Conservation (phyloP, 2,797 vertebrate species). For the Peromyscus attwateri region DNA sequence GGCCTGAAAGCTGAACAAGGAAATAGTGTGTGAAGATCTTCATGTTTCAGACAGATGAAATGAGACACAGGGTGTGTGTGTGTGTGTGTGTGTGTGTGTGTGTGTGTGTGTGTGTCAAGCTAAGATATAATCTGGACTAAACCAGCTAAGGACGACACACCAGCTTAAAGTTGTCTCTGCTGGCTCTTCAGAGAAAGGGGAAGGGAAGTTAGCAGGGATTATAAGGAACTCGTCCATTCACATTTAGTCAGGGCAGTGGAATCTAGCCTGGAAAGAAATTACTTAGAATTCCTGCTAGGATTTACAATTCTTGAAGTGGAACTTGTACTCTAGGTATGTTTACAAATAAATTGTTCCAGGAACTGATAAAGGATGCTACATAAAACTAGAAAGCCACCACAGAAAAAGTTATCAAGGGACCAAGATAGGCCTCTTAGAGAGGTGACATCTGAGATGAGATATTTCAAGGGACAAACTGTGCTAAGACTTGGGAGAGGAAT, state of each 20-base stretch:
- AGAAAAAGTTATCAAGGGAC: background rate
- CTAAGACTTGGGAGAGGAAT: background rate
- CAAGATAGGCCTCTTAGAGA: background rate
- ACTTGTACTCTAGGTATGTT: background rate
- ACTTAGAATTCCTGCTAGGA: background rate
- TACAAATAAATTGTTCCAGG: background rate
- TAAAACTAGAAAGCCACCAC: background rate
- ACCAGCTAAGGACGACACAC: background rate
- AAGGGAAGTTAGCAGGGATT: background rate
- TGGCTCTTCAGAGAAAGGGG: slow-evolving; percentile 3
- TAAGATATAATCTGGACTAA: background rate
- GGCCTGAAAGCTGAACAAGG: background rate
- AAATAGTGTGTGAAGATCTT: background rate
- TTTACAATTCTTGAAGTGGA: background rate
- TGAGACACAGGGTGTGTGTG: background rate
- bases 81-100: no score
- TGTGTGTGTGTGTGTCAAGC: background rate
- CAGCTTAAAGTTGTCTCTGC: background rate
- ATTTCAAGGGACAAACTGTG: background rate
- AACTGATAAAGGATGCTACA: background rate
- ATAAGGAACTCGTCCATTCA: background rate
- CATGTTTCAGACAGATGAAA: background rate
- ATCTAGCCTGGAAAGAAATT: background rate
- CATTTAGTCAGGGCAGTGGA: background rate
- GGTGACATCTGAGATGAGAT: background rate